Base-by-base conservation (phyloP, 1,140 invertebrate genomes). In the Drosophila bocki region DNA sequence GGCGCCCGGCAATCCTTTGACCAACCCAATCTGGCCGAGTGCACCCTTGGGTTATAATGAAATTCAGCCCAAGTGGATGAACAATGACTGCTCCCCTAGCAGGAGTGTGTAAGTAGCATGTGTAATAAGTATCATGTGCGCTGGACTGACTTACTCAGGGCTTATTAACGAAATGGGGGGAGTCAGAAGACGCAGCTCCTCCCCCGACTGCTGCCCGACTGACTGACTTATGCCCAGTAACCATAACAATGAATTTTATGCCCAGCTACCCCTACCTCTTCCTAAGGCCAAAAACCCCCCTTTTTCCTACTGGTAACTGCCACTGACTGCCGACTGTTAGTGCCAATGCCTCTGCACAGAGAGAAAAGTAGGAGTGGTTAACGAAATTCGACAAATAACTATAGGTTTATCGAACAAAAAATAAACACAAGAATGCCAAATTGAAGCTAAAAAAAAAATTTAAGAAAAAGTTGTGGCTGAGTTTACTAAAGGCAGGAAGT, bases 221-320 rank as follows among this genome's bases (percentile, higher is more conserved):
- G 84, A 90, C 80, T 87, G 84, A 88, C 80, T 88, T 88, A 78
- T 88, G 84, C 78, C 84, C 84, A 88, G 84, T 78, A 90, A 74
- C 84, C 85, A 88, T 88, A 88, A 88, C 84, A 88, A 88, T 88
- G 84, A 90, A 88, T 88, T 88, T 88, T 84, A 88, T 88, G 85
- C 80, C 69, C 77, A 33, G 44, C 32, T 48, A 68, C 54, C 75
- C 26, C 37, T 22, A 22, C 44, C 33, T n/a, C 17, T 1, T 26
- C 33, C 59, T 7, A 13, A n/a, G 19, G 37, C 33, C n/a, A 6
- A 3, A 0, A 29, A 35, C 19, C 39, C 57, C 48, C 60, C n/a
- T 45, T 51, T 22, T 35, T 35, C 54, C 65, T 58, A 62, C 70
- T 70, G 54, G 59, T 61, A 60, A 78, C 79, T 72, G 69, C 76